Conservation (phyloP, 2,888 invertebrate genomes). For the Choristoneura rosaceana region DNA sequence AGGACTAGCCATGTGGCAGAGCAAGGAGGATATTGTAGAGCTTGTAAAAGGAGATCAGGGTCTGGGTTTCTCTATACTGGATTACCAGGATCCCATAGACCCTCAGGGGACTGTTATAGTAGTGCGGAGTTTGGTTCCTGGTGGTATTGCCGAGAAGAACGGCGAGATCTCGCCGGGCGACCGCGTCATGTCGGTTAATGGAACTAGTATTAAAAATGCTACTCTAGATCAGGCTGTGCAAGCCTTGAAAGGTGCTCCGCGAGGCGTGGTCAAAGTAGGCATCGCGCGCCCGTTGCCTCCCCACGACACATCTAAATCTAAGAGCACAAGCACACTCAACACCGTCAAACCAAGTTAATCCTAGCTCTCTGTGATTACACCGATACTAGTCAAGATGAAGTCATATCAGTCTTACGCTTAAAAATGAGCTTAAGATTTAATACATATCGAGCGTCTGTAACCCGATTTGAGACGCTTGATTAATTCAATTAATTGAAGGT, state of each 20-base stretch:
- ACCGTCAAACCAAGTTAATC: slow-evolving; percentile 75
- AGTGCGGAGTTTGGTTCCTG: slow-evolving; percentile 98
- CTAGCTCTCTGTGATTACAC: slow-evolving; percentile 55
- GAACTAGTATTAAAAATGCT: slow-evolving; percentile 94
- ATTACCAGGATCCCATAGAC: slow-evolving; percentile 98
- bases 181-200: slow-evolving; percentile 96
- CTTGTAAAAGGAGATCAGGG: slow-evolving; percentile 97
- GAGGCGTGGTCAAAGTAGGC: slow-evolving; percentile 95
- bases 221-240: slow-evolving; percentile 98
- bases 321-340: slow-evolving; percentile 73
- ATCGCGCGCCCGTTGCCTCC: slow-evolving; percentile 93
- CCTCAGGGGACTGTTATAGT: slow-evolving; percentile 98
- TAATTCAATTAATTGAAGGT: slow-evolving; percentile 39
- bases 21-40: slow-evolving; percentile 95
- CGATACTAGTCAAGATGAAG: slow-evolving; percentile 76
- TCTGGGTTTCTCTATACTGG: slow-evolving; percentile 98
- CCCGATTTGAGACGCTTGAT: slow-evolving; percentile 48
- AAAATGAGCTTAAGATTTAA: slow-evolving; percentile 57
- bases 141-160: slow-evolving; percentile 98
- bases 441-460: slow-evolving; percentile 61
- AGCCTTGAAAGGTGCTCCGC: slow-evolving; percentile 96
- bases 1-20: slow-evolving; percentile 98
- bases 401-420: slow-evolving; percentile 70
- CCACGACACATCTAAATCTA: slow-evolving; percentile 67
- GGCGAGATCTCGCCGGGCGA: slow-evolving; percentile 98